A percentile compares a stretch with the other conserved stretches of the same genome.
These are phyloP conservation scores for Cerastis rubricosa DNA, from an alignment of 2,888 invertebrate genomes.

Conservation along the genomic window DNA sequence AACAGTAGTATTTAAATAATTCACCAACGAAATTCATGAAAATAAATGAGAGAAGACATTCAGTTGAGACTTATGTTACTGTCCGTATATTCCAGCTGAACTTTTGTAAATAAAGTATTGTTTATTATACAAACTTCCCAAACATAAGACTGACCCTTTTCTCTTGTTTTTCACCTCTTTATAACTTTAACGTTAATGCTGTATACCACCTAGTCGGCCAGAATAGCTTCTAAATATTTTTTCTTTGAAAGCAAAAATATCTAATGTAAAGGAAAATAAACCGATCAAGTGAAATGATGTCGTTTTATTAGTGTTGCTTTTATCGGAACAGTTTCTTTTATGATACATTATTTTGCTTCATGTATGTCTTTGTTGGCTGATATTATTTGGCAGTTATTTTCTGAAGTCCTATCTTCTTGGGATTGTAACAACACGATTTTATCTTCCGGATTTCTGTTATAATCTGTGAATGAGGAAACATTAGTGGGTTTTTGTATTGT, in stretches of 20 bases:
- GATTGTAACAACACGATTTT: slow-evolving; percentile 45
- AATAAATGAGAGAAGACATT: slow-evolving; percentile 42
- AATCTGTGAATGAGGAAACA: slow-evolving; percentile 44
- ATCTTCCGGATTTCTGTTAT: slow-evolving; percentile 36
- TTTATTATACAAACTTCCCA: slow-evolving; percentile 90
- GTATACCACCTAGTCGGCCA: slow-evolving; percentile 84
- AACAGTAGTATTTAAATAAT: slow-evolving; percentile 42
- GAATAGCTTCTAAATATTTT: slow-evolving; percentile 84
- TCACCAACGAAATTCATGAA: slow-evolving; percentile 32
- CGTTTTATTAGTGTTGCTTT: slow-evolving; percentile 69
- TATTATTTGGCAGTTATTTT: slow-evolving; percentile 64
- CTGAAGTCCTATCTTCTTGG: slow-evolving; percentile 32
- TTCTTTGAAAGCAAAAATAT: slow-evolving; percentile 86
- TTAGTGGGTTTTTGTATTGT: slow-evolving; percentile 30
- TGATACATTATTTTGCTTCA: slow-evolving; percentile 62
- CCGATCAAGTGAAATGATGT: slow-evolving; percentile 78
- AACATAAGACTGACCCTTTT: slow-evolving; percentile 91
- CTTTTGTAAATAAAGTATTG: slow-evolving; percentile 88
- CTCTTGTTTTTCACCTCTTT: slow-evolving; percentile 89
- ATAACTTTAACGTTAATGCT: slow-evolving; percentile 81
- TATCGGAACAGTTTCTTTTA: slow-evolving; percentile 63
- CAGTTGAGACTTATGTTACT: slow-evolving; percentile 46
- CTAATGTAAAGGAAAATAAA: slow-evolving; percentile 87
- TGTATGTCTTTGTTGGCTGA: slow-evolving; percentile 57
- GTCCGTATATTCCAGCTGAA: slow-evolving; percentile 68